A percentile compares a stretch with the other conserved stretches of the same genome.
Conservation (phyloP, 2,113 vertebrate genomes). For the Petrocephalus zakoni region DNA sequence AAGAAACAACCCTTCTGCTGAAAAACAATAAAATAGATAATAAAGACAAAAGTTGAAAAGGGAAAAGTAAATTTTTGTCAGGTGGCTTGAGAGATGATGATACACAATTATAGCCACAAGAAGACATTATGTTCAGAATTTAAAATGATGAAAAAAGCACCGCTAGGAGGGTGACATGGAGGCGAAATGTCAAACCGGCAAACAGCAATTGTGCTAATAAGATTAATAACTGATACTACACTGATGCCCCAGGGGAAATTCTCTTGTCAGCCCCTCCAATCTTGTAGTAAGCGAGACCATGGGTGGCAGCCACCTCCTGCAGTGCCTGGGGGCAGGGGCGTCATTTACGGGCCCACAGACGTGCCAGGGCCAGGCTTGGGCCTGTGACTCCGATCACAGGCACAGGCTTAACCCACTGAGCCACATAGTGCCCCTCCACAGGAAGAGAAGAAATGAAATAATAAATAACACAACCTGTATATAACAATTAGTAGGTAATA, state of each 20-base stretch:
- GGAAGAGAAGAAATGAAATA: not conserved
- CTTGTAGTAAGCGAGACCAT: too few species aligned
- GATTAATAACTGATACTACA: too few species aligned
- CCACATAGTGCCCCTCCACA: too few species aligned
- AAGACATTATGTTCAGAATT: conserved; percentile 3
- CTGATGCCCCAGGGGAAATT: too few species aligned
- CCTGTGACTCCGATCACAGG: too few species aligned
- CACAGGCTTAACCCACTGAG: too few species aligned
- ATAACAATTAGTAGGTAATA: not conserved
- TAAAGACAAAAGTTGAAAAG: conserved; percentile 1
- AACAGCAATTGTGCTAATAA: not conserved
- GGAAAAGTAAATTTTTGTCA: conserved; percentile 7
- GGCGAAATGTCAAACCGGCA: not conserved
- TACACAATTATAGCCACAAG: not conserved
- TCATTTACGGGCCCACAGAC: too few species aligned
- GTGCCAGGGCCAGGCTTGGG: too few species aligned
- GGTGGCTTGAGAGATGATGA: not conserved
- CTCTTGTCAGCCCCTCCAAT: too few species aligned
- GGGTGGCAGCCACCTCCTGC: too few species aligned
- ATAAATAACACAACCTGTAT: not conserved
- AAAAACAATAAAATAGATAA: conserved; percentile 26
- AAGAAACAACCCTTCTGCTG: conserved; percentile 14
- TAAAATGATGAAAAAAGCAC: not conserved
- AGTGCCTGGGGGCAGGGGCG: too few species aligned
- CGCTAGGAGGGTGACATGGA: not conserved